Percentiles rank a stretch among this genome's conserved stretches.
phyloP scores from a whole-genome alignment of 2,888 invertebrate species.

The Pyrgus malvae region DNA sequence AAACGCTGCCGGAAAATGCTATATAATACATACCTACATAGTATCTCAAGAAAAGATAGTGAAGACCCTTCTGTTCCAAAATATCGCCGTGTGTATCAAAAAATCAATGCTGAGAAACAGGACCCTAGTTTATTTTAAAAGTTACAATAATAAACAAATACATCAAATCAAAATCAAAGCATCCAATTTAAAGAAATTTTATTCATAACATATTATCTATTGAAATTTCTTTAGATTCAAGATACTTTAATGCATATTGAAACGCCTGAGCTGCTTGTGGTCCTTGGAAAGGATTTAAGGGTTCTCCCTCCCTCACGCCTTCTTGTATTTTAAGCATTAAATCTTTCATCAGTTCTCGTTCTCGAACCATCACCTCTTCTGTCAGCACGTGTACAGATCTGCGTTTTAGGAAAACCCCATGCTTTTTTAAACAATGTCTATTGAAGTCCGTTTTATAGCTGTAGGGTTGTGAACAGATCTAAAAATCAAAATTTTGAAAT shows the following conservation, averaged over 20 bases:
- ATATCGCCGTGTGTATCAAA: too few species aligned
- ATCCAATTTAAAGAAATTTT: too few species aligned
- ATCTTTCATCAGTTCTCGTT: slow-evolving; percentile 53
- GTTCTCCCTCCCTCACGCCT: slow-evolving; percentile 43
- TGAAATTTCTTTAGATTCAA: slow-evolving; percentile 42
- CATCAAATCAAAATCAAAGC: too few species aligned
- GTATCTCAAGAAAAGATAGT: too few species aligned
- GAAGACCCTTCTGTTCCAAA: too few species aligned
- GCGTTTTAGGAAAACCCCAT: slow-evolving; percentile 59
- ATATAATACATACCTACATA: too few species aligned
- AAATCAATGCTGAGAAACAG: too few species aligned
- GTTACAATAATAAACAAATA: too few species aligned
- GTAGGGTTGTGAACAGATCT: slow-evolving; percentile 68
- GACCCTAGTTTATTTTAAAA: too few species aligned
- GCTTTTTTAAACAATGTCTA: slow-evolving; percentile 65
- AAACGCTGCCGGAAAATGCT: too few species aligned
- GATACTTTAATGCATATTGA: slow-evolving; percentile 48
- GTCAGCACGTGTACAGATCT: slow-evolving; percentile 58
- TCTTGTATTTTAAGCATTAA: slow-evolving; percentile 48
- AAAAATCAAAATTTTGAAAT: slow-evolving; percentile 34
- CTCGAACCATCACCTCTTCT: slow-evolving; percentile 54
- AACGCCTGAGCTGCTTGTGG: slow-evolving; percentile 52
- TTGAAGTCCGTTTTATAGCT: slow-evolving; percentile 69
- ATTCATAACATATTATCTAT: too few species aligned
- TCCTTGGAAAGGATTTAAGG: slow-evolving; percentile 53